Base-by-base conservation (phyloP, 2,797 vertebrate species). In the Alcedo quadribrachys region DNA sequence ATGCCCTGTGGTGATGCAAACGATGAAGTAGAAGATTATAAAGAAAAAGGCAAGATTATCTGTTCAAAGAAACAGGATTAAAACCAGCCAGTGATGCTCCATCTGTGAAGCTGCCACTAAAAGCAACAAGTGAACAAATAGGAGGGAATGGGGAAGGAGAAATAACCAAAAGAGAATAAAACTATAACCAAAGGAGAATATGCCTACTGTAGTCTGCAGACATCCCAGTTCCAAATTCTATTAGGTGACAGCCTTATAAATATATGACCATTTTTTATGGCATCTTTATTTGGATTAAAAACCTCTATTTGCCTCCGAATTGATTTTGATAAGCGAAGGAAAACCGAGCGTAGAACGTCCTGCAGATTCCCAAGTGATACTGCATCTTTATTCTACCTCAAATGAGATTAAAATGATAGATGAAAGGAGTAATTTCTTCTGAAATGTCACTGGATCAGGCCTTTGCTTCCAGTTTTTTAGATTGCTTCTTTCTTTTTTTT, bases 251-350 rank as follows among this genome's bases (percentile, higher is more conserved):
- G 78, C 53, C 67, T 84, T 54, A 67, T 32, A 70, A 89, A 90
- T 61, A 68, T 30, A 92, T 22, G 81, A 48, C 53, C 37, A 30
- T 60, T 79, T 20, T 80, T 37, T 1, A 67, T 53, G 85, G 73
- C 81, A 74, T 68, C 62, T 92, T 71, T 68, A 81, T 68, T 65
- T 32, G 58, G 83, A 92, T 85, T 93, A 71, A 83, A 83, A 83
- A 24, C 46, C 66, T 85, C 42, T 27, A 63, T 74, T 87, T 85
- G 71, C 70, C 57, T 79, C 69, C 14, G 30, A 88, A 90, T 77
- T 90, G 45, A 93, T 94, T 94, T 94, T 81, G 84, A 79, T 54
- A 81, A 86, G 71, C 66, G 37, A 30, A 12, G 62, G 67, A 88
- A 93, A 90, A 73, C 16, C 78, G 46, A 67, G 68, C 53, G 12